Evolutionary conservation across 2,888 invertebrate species (phyloP), one percentile per base, ranked within the genome.

Genomic region (Caenorhabditis becei): DNA sequence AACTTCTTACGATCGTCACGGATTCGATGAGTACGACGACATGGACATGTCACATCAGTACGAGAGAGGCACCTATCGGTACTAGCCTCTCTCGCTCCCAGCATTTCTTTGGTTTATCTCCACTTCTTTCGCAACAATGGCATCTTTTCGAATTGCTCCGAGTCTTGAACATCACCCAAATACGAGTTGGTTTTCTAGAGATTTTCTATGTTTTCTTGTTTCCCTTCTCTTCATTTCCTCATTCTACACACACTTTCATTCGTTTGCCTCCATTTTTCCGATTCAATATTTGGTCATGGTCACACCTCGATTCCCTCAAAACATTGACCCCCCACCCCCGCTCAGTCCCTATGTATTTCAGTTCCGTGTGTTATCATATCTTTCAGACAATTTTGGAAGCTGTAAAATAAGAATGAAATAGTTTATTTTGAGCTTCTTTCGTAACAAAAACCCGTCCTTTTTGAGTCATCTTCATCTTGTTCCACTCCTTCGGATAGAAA

Each of bases 11-110:
- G 84, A 84, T 72, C 69, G 82, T 18, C 87, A 88, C 66, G 88
- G 87, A 49, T 89, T 85, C 69, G 89, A 89, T 71, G 89, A 88
- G 35, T 89, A 89, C 80, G 89, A 89, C 66, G 88, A 89, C 49
- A 80, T 87, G 70, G 88, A 88, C 66, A 86, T 88, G 74, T 79
- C 69, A 24, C 77, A 75, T 44, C 74, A 71, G 16, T 80, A 82
- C 69, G 83, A 83, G 67, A 66, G 83, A 47, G 82, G 84, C 58
- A 80, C 80, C 18, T 84, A 84, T 53, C 70, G 84, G 51, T 83
- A 83, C 47, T 83, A 56, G 51, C 7, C 11, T 10, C 23, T 59
- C 8, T 10, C n/a, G 20, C 16, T 56, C 23, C 18, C 35, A 20
- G 53, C 26, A 44, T 28, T 59, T 41, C 14, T 47, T 65, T 41